A percentile compares a stretch with the other conserved stretches of the same genome.
phyloP scores from a whole-genome alignment of 2,797 vertebrate species.

The Clarias fuscus region DNA sequence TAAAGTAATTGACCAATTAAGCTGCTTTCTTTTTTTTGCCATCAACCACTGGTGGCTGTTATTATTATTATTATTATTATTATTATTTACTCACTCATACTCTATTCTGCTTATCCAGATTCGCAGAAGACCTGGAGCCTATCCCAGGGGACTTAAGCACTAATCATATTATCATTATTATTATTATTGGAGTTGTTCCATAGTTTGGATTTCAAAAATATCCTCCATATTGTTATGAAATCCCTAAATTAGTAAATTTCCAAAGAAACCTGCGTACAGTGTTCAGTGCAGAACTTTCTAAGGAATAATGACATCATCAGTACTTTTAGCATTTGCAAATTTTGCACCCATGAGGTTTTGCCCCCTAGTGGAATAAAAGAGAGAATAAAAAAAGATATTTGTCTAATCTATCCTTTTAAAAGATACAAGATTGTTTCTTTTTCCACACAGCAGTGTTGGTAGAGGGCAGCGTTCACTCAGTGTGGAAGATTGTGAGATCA shows the following conservation, averaged over 20 bases:
- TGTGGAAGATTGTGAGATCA: neutral
- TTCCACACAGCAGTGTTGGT: too few species aligned
- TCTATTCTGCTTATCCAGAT: too few species aligned
- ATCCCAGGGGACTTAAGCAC: too few species aligned
- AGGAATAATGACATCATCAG: neutral
- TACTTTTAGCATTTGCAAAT: neutral
- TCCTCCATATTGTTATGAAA: neutral
- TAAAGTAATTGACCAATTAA: neutral
- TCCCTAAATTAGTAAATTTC: neutral
- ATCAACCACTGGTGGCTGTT: neutral
- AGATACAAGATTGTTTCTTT: too few species aligned
- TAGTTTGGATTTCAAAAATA: neutral
- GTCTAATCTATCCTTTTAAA: neutral
- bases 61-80: neutral
- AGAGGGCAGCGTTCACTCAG: too few species aligned
- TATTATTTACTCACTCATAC: too few species aligned
- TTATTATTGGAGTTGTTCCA: neutral
- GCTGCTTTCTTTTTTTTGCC: neutral
- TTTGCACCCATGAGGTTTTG: neutral
- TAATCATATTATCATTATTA: too few species aligned
- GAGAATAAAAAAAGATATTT: too few species aligned
- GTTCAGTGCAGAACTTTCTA: neutral
- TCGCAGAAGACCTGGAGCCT: too few species aligned
- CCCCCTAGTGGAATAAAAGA: too few species aligned
- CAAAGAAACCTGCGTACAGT: neutral